Conservation (phyloP, 2,113 vertebrate genomes). For the Bubo scandiacus region DNA sequence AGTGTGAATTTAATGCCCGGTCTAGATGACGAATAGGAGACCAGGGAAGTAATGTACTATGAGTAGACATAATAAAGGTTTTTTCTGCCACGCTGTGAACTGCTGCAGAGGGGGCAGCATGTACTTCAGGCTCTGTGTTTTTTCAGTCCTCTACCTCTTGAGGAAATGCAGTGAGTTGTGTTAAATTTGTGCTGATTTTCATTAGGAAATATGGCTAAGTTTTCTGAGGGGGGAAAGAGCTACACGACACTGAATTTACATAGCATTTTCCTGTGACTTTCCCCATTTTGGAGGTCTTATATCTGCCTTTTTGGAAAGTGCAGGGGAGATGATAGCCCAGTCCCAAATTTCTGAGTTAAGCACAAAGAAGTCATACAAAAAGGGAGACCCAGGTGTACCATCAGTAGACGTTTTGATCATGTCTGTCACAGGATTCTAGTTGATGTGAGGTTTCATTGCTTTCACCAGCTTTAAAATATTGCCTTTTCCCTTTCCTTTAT, state of each 20-base stretch:
- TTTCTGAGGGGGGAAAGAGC: background rate
- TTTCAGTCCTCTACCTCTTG: background rate
- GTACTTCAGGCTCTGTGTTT: background rate
- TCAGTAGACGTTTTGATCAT: background rate
- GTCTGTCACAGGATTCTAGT: background rate
- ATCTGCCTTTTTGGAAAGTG: background rate
- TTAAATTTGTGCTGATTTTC: constrained; percentile 11
- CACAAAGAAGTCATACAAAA: background rate
- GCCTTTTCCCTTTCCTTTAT: background rate
- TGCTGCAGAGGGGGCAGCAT: background rate
- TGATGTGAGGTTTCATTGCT: background rate
- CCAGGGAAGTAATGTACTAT: background rate
- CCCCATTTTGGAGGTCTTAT: background rate
- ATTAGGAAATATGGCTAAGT: background rate
- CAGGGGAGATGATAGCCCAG: background rate
- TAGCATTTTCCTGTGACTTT: background rate
- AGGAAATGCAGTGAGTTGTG: constrained; percentile 1
- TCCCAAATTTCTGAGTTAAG: background rate
- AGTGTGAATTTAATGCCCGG: background rate
- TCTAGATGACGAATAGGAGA: background rate
- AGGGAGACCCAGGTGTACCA: background rate
- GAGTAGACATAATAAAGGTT: background rate
- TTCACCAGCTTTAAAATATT: background rate
- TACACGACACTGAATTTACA: background rate
- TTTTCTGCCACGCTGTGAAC: background rate